These are phyloP conservation scores for Coelinius sp. DNA, from an alignment of 2,888 invertebrate genomes.

Conservation along the genomic window DNA sequence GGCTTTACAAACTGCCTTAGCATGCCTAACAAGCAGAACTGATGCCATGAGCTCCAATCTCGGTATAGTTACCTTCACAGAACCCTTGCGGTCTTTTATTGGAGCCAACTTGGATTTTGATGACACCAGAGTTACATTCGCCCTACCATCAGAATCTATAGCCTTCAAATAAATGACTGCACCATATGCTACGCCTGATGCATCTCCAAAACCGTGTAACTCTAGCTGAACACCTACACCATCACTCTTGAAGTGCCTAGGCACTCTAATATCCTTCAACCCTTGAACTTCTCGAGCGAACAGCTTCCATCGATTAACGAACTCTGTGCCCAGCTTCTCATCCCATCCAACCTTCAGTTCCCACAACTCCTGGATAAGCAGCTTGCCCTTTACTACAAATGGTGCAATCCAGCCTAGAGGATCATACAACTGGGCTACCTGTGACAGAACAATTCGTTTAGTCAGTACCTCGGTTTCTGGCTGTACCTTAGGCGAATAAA, in stretches of 20 bases:
- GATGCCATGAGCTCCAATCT: background rate
- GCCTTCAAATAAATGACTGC: background rate
- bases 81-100: background rate
- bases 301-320: background rate
- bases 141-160: conserved; percentile 25
- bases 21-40: background rate
- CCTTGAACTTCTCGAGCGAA: background rate
- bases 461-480: background rate
- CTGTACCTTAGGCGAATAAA: background rate
- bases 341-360: conserved; percentile 43
- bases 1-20: background rate
- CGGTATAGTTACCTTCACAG: background rate
- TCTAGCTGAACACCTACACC: too few relatives aligned
- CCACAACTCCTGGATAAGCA: conserved; percentile 39
- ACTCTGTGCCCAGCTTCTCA: background rate
- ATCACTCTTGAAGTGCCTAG: too few relatives aligned
- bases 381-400: conserved; percentile 31
- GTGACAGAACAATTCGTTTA: conserved; percentile 33
- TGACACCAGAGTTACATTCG: background rate
- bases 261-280: too few relatives aligned
- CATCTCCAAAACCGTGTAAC: too few relatives aligned
- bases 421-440: conserved; percentile 36
- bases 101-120: background rate
- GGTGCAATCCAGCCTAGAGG: conserved; percentile 34
- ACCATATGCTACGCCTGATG: too few relatives aligned